phyloP scores from a whole-genome alignment of 2,888 invertebrate species.

The Aquatica leii region DNA sequence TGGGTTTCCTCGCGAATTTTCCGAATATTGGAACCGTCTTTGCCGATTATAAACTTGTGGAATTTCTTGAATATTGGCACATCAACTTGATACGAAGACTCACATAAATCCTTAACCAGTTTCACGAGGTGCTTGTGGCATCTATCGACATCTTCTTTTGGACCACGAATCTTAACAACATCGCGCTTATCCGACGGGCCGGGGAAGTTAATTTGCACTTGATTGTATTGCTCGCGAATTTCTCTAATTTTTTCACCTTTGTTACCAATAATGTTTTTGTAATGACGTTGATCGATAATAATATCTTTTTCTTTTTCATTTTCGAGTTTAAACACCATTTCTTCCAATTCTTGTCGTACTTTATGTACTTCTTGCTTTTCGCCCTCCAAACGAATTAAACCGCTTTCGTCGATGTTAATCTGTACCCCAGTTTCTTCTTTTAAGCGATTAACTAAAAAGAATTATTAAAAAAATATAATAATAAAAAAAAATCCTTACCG shows the following conservation, averaged over 20 bases:
- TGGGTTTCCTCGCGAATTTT: slow-evolving; percentile 96
- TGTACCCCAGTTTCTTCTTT: slow-evolving; percentile 94
- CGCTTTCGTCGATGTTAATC: slow-evolving; percentile 89
- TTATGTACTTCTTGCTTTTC: slow-evolving; percentile 85
- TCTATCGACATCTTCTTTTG: slow-evolving; percentile 94
- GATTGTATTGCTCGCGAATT: slow-evolving; percentile 90
- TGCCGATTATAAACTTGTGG: slow-evolving; percentile 97
- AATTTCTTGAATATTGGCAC: slow-evolving; percentile 98
- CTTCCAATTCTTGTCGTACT: slow-evolving; percentile 82
- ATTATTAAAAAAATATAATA: too few relatives aligned
- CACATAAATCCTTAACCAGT: slow-evolving; percentile 86
- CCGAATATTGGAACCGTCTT: slow-evolving; percentile 89
- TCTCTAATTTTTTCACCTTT: slow-evolving; percentile 95
- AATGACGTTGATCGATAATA: slow-evolving; percentile 94
- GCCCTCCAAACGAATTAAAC: slow-evolving; percentile 92
- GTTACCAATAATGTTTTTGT: slow-evolving; percentile 91
- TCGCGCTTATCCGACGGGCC: slow-evolving; percentile 88
- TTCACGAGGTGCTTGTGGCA: slow-evolving; percentile 87
- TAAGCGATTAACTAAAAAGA: slow-evolving; percentile 80
- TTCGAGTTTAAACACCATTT: slow-evolving; percentile 87
- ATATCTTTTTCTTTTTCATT: slow-evolving; percentile 96
- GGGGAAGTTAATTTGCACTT: slow-evolving; percentile 89
- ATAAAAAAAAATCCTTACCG: slow-evolving; percentile 63
- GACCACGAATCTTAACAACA: slow-evolving; percentile 93
- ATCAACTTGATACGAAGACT: slow-evolving; percentile 82